Percentiles rank a stretch among this genome's conserved stretches.
Evolutionary conservation across 64 coral and sea anemone species (phyloP).

Genomic region (Platygyra sinensis): DNA sequence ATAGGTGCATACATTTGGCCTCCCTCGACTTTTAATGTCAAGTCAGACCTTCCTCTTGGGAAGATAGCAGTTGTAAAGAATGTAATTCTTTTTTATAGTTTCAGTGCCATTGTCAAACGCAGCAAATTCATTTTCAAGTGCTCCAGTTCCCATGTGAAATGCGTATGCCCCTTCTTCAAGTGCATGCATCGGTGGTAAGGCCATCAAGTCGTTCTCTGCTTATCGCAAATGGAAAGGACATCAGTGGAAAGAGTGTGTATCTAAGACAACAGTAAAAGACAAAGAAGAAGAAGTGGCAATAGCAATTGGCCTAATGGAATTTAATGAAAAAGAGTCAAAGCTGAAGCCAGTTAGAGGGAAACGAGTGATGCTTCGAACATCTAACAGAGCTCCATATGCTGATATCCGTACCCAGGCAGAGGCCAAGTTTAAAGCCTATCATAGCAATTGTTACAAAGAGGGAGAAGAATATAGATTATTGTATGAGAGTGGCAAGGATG

Average conservation of each 20-base stretch:
- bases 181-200: background rate
- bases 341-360: constrained; percentile 47
- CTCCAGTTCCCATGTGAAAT: background rate
- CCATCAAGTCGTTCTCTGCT: constrained; percentile 10
- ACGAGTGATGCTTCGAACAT: constrained; percentile 24
- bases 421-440: constrained; percentile 53
- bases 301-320: constrained; percentile 45
- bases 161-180: background rate
- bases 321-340: background rate
- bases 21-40: too few species aligned
- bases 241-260: constrained; percentile 29
- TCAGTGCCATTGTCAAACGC: too few species aligned
- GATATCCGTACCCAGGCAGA: background rate
- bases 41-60: too few species aligned
- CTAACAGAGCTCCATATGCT: constrained; percentile 33
- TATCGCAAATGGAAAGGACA: constrained; percentile 4
- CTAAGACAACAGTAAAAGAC: background rate
- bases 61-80: too few species aligned
- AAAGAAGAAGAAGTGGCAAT: constrained; percentile 48
- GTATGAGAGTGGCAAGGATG: constrained; percentile 28
- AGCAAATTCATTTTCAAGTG: too few species aligned
- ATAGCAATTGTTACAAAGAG: constrained; percentile 14
- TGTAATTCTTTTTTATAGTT: too few species aligned
- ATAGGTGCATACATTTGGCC: too few species aligned
- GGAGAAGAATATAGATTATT: constrained; percentile 25